Evolutionary conservation across 2,797 vertebrate species (phyloP).

Genomic region (Pyrocephalus nanus): DNA sequence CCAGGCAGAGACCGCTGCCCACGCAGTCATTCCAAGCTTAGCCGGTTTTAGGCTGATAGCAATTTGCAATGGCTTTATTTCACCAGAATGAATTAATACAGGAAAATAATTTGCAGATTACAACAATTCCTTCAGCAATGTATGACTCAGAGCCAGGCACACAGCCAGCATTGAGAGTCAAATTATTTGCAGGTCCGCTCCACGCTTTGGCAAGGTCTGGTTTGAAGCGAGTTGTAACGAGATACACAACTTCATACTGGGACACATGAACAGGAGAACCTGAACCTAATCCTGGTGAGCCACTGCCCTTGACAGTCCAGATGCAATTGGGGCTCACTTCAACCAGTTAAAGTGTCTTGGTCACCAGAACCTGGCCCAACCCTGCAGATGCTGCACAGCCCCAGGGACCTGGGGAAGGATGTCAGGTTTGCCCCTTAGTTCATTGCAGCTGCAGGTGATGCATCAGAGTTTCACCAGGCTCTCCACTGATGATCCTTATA

Average conservation of each 20-base stretch:
- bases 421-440: background rate
- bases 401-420: background rate
- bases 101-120: conserved; percentile 35
- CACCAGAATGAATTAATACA: conserved; percentile 32
- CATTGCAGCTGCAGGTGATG: conserved; percentile 25
- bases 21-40: background rate
- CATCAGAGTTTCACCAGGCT: background rate
- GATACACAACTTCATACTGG: background rate
- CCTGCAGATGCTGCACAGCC: background rate
- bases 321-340: background rate
- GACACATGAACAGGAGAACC: background rate
- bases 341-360: background rate
- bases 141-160: conserved; percentile 13
- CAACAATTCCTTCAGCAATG: background rate
- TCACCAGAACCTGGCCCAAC: background rate
- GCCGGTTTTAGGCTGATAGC: background rate
- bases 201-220: background rate
- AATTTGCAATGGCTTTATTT: background rate
- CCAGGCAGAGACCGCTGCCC: background rate
- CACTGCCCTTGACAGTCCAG: background rate
- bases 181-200: conserved; percentile 1
- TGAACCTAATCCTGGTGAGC: background rate
- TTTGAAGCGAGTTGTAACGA: background rate
- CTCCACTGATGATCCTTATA: background rate
- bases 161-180: conserved; percentile 11